Percentiles rank a stretch among this genome's conserved stretches.
Conservation (phyloP, 2,888 invertebrate species). For the Lasioglossum oenotherae region DNA sequence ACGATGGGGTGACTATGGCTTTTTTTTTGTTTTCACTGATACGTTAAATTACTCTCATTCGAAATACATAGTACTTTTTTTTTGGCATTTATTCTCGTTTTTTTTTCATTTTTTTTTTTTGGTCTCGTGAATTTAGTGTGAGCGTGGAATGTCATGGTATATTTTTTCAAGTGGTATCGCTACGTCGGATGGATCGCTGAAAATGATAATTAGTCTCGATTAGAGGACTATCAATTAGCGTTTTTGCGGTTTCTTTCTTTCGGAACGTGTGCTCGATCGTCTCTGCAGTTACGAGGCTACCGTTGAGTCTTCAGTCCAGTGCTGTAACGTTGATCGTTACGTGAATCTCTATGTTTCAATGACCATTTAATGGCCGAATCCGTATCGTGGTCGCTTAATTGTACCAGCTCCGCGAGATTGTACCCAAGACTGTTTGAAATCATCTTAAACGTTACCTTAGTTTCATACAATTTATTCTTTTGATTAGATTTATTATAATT, state of each 20-base stretch:
- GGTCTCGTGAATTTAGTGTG: conserved; percentile 58
- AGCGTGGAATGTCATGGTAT: conserved; percentile 65
- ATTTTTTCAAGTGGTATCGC: conserved; percentile 59
- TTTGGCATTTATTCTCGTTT: conserved; percentile 35
- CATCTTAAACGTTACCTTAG: background rate
- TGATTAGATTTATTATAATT: background rate
- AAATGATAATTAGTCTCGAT: conserved; percentile 72
- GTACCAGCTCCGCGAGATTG: background rate
- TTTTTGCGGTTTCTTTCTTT: conserved; percentile 11
- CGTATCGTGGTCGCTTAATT: background rate
- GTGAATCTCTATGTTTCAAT: background rate
- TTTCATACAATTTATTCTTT: background rate
- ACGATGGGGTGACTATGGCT: conserved; percentile 71
- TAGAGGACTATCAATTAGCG: conserved; percentile 62
- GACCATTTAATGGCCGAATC: background rate
- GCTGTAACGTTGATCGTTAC: conserved; percentile 51
- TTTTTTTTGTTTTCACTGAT: conserved; percentile 59
- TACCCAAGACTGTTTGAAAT: background rate
- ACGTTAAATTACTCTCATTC: conserved; percentile 45
- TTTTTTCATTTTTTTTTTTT: conserved; percentile 29
- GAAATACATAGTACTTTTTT: conserved; percentile 42
- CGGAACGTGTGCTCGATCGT: conserved; percentile 64
- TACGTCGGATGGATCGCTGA: conserved; percentile 73
- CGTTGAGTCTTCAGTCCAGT: conserved; percentile 11
- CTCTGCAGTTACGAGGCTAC: background rate